Evolutionary conservation across 2,888 invertebrate genomes (phyloP).

Genomic region (Lasioglossum calceatum): DNA sequence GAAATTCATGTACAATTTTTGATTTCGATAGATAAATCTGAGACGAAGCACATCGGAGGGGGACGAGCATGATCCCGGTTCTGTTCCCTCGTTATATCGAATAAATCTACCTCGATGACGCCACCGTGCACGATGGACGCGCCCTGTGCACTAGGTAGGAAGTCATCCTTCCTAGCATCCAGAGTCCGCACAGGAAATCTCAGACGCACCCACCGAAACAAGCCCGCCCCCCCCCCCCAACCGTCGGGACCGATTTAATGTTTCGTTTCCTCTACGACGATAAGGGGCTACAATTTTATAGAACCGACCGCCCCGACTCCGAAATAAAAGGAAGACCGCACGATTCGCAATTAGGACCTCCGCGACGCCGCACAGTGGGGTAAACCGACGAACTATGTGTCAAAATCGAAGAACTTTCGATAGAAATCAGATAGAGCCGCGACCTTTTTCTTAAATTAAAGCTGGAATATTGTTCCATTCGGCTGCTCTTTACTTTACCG

Average conservation of each 20-base stretch:
- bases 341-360: slow-evolving; percentile 57
- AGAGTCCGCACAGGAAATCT: slow-evolving; percentile 82
- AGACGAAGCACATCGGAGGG: background rate
- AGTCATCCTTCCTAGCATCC: slow-evolving; percentile 78
- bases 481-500: too few relatives aligned
- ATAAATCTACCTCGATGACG: slow-evolving; percentile 67
- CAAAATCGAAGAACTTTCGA: too few relatives aligned
- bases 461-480: too few relatives aligned
- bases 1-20: background rate
- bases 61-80: slow-evolving; percentile 17
- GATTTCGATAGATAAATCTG: background rate
- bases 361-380: slow-evolving; percentile 22
- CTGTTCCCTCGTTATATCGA: slow-evolving; percentile 51
- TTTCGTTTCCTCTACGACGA: slow-evolving; percentile 82
- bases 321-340: slow-evolving; percentile 3
- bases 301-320: slow-evolving; percentile 50
- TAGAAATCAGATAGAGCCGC: too few relatives aligned
- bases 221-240: slow-evolving; percentile 78
- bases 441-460: too few relatives aligned
- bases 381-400: too few relatives aligned
- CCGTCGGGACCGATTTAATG: slow-evolving; percentile 82
- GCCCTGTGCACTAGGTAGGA: slow-evolving; percentile 73
- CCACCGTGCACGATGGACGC: slow-evolving; percentile 64
- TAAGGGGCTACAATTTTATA: slow-evolving; percentile 81
- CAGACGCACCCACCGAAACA: slow-evolving; percentile 84